Base-by-base conservation (phyloP, 2,113 vertebrate species). In the Vicugna pacos region DNA sequence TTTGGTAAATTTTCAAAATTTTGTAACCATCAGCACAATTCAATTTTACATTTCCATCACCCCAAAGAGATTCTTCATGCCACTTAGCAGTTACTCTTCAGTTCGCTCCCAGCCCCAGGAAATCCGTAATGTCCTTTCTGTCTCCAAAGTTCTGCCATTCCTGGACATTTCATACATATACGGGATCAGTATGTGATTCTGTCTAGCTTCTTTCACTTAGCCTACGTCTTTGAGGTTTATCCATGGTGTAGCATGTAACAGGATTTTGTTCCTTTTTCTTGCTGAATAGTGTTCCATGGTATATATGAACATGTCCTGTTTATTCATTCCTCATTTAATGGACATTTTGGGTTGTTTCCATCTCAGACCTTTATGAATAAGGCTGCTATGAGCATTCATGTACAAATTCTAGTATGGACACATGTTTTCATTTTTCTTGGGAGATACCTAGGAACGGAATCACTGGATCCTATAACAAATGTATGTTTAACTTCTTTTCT, bases 271-370 rank as follows among this genome's bases (percentile, higher is more conserved):
- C 32, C 42, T n/a, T 85, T 93, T 46, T 28, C 46, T 64, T 62
- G 32, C 79, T 14, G 5, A 22, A 30, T 35, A 50, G 50, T 10
- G 13, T 50, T 48, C 70, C 30, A 20, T 3, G 46, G 50, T 14
- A 26, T 0, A 7, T 42, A 64, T 0, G 5, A n/a, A 24, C 5
- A 26, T 2, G 0, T 52, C 38, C 8, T 54, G 32, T 42, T 30
- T 50, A 42, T 20, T 15, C 54, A 35, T 60, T 56, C 28, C 12
- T n/a, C 24, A 50, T 38, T 3, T 14, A 3, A 5, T 16, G 56
- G 82, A 28, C 58, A 19, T 64, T 9, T 38, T 38, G 62, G 28
- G 12, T 35, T 50, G 28, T 19, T 64, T 17, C 28, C 24, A 24
- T 26, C 82, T 56, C 35, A 6, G 1, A 58, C 13, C 0, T 8